Percentiles rank a stretch among this genome's conserved stretches.
Conservation (phyloP, 2,888 invertebrate genomes). For the Buathra laborator region DNA sequence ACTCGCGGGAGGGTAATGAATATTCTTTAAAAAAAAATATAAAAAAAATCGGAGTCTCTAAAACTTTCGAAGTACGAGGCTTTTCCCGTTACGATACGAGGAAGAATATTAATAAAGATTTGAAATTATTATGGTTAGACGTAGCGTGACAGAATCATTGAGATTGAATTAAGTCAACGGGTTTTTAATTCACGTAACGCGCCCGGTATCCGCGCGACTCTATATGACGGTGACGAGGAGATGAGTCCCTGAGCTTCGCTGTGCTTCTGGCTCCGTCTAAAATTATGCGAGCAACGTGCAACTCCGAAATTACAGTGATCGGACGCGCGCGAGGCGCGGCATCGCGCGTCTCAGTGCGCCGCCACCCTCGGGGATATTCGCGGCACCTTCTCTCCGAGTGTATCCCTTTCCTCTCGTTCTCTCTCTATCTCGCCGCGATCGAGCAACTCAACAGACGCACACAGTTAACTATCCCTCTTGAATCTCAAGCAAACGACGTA, state of each 20-base stretch:
- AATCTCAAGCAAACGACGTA: slow-evolving; percentile 21
- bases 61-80: not conserved
- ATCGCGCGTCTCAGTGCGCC: slow-evolving; percentile 64
- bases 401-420: slow-evolving; percentile 36
- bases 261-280: slow-evolving; percentile 44
- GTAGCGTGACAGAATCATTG: slow-evolving; percentile 51
- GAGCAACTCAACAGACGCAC: slow-evolving; percentile 57
- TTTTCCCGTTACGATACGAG: not conserved
- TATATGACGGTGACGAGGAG: slow-evolving; percentile 41
- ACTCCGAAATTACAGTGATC: slow-evolving; percentile 83
- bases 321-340: slow-evolving; percentile 71
- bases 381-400: slow-evolving; percentile 63
- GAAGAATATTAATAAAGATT: slow-evolving; percentile 50
- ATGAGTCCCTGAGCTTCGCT: slow-evolving; percentile 35
- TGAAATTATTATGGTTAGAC: slow-evolving; percentile 33
- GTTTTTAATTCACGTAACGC: slow-evolving; percentile 53
- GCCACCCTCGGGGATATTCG: slow-evolving; percentile 67
- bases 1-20: not conserved
- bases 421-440: slow-evolving; percentile 45
- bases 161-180: slow-evolving; percentile 56
- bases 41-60: not conserved
- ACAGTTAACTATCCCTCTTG: slow-evolving; percentile 21
- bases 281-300: slow-evolving; percentile 70
- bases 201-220: not conserved
- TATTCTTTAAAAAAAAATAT: not conserved